Evolutionary conservation across 2,113 vertebrate genomes (phyloP), one percentile per base, ranked within the genome.

Genomic region (Elephas maximus): DNA sequence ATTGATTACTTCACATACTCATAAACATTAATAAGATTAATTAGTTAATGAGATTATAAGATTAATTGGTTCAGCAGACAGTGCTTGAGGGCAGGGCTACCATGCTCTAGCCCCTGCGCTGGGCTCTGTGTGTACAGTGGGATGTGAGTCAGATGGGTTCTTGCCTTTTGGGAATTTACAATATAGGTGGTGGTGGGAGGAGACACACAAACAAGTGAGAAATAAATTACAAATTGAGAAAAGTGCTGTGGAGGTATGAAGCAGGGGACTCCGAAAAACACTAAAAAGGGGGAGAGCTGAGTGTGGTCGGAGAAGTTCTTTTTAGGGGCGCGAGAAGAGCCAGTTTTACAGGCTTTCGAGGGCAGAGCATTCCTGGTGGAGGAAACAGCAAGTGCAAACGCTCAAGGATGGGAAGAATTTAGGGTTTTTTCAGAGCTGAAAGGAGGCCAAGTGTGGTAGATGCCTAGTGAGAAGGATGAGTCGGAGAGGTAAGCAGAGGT

Each of bases 141-240:
- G 24, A 1, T 78, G 8, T 80, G 79, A 67, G 63, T 20, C 53
- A 86, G 51, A 57, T 73, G 30, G 14, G 24, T 10, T 65, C 53
- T 88, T 89, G 44, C 65, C 30, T 91, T 81, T 91, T 65, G 91
- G 57, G 41, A 97, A 86, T 15, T 73, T 90, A 51, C 2, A 91
- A 28, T 21, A 4, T 84, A 30, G 53, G 53, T 57, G 53, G 8
- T 2, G 53, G 11, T 7, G 53, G 53, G 53, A 91, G 30, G 60
- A 62, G 24, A 30, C 57, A 33, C 30, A 63, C 26, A 51, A 82
- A 15, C 51, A n/a, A 30, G 23, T 89, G 67, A 73, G 60, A 80
- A 45, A 62, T 51, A 76, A 73, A 44, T 78, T 88, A 48, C 8
- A 95, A 60, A 81, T 87, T 90, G 51, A 92, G 88, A 87, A 80